These are phyloP conservation scores for Turdus rufiventris DNA, from an alignment of 2,113 vertebrate genomes.

Conservation along the genomic window DNA sequence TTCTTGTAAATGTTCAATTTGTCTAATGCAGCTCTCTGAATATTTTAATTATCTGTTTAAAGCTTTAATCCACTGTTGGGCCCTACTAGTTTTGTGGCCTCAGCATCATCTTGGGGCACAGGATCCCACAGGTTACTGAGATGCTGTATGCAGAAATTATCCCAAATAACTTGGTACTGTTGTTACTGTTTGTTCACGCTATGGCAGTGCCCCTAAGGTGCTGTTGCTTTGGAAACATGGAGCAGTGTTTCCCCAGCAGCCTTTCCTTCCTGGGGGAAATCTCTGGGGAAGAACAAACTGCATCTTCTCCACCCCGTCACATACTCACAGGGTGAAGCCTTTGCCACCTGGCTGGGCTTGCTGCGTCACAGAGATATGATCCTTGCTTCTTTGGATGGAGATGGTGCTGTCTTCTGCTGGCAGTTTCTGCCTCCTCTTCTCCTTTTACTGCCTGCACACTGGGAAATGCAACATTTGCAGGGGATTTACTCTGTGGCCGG, in stretches of 20 bases:
- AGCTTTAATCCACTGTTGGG: background rate
- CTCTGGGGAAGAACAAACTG: background rate
- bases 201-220: background rate
- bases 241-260: background rate
- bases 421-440: background rate
- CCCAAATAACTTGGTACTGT: background rate
- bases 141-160: background rate
- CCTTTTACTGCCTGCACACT: background rate
- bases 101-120: background rate
- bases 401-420: background rate
- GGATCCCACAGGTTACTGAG: background rate
- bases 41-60: background rate
- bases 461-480: background rate
- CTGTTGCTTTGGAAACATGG: accelerated
- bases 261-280: background rate
- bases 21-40: background rate
- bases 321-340: background rate
- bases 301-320: background rate
- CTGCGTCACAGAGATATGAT: background rate
- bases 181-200: background rate
- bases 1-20: background rate
- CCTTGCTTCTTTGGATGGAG: background rate
- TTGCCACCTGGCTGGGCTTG: background rate
- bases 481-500: background rate
- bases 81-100: background rate